These are phyloP conservation scores for Zapus hudsonius DNA, from an alignment of 2,113 vertebrate species.

Conservation along the genomic window DNA sequence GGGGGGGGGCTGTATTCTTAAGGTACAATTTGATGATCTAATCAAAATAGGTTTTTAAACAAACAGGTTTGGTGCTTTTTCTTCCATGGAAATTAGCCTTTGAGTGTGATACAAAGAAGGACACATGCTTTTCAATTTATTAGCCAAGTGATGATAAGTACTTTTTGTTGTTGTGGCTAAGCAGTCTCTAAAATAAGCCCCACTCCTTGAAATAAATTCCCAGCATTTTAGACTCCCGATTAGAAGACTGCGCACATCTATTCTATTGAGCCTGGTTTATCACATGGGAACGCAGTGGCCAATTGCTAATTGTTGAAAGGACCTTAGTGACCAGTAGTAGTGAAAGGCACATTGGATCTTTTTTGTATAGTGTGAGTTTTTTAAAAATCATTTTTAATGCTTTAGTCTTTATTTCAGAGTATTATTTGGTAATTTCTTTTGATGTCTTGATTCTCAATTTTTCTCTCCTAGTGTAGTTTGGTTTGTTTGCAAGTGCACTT, in stretches of 20 bases:
- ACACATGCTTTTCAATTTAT: slow-evolving; percentile 41
- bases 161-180: not conserved
- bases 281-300: not conserved
- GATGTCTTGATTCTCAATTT: slow-evolving; percentile 22
- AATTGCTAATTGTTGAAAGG: slow-evolving; percentile 31
- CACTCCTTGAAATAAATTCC: slow-evolving; percentile 45
- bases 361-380: slow-evolving; percentile 24
- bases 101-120: not conserved
- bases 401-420: not conserved
- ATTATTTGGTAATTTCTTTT: slow-evolving; percentile 27
- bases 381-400: slow-evolving; percentile 29
- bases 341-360: slow-evolving; percentile 51
- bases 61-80: not conserved
- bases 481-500: slow-evolving; percentile 8
- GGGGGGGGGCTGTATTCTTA: slow-evolving; percentile 46
- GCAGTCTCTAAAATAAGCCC: not conserved
- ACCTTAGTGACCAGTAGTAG: slow-evolving; percentile 23
- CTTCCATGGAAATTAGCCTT: slow-evolving; percentile 29
- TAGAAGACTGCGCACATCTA: slow-evolving; percentile 12
- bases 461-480: slow-evolving; percentile 40
- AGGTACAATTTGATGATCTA: slow-evolving; percentile 55
- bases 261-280: slow-evolving; percentile 34
- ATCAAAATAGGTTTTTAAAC: not conserved
- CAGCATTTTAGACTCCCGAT: slow-evolving; percentile 17
- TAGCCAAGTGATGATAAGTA: slow-evolving; percentile 30